Evolutionary conservation across 2,888 invertebrate genomes (phyloP), one percentile per base, ranked within the genome.

Genomic region (Unio delphinus): DNA sequence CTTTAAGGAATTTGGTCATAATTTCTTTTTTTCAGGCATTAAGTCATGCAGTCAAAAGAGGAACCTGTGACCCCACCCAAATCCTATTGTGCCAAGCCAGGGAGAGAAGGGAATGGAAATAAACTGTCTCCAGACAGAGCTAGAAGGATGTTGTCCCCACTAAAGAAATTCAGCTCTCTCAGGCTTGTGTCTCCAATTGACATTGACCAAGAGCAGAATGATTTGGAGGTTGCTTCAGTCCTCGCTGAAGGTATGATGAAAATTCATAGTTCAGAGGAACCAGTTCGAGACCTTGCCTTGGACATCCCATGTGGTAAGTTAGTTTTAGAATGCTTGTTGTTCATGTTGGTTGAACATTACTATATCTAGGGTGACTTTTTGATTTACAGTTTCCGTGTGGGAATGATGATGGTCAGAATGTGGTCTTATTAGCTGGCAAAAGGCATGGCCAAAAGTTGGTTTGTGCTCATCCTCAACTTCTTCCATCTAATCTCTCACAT

Each of bases 141-240:
- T 28, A 55, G 74, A 20, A 68, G 78, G 55, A 65, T 73, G 34
- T 69, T 76, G n/a, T 79, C 78, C 30, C 80, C 80, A 8, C 73
- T 80, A 55, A 83, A 80, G 61, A 75, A 75, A 55, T 61, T 76
- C 18, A 77, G 75, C 61, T 69, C 72, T 55, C 69, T 80, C 20
- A 71, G 82, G 45, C 76, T 86, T 5, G 80, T 86, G 30, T 86
- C 86, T 18, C 86, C 86, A 4, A 78, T 83, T 23, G 86, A 86
- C 68, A 86, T 81, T 74, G 85, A 86, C 66, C 84, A 84, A 62
- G 84, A 84, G 68, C 71, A 78, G 55, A 85, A 80, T 74, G 87
- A 87, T 61, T 60, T 87, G 60, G 87, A 87, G 70, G 87, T 87
- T 5, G 86, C 84, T 26, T 81, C 83, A 34, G 87, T 85, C 28